Evolutionary conservation across 2,113 vertebrate genomes (phyloP), one percentile per base, ranked within the genome.

Genomic region (Micronycteris hirsuta): DNA sequence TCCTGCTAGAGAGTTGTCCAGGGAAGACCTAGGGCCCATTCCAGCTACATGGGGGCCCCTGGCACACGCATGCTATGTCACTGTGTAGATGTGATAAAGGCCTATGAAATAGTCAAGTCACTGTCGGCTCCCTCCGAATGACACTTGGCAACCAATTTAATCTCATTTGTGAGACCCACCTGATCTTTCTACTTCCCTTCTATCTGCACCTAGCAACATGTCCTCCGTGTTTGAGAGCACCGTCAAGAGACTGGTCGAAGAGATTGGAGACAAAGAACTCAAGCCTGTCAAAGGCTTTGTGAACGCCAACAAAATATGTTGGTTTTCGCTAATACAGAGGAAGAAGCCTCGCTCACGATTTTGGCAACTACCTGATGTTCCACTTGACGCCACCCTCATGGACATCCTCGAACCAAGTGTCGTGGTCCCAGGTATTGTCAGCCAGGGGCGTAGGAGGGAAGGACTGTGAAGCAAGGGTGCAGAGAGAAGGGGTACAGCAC

Each of bases 341-440:
- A 93, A 38, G 36, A 78, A 2, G 11, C 15, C 43, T 70, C 8
- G 0, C 12, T 84, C 36, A 5, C 0, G 0, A n/a, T 61, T 68
- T 26, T 56, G 43, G 82, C 5, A 24, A 61, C 15, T 6, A 14
- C 17, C 65, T 7, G 77, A 88, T 3, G 0, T 38, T 47, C 83
- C 78, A 15, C 31, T 31, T 14, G 43, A 33, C 1, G 12, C 3
- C 14, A 56, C 71, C 26, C 87, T 96, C 65, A 14, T 3, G 67
- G 43, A 96, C 36, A 76, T 96, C 67, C 83, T 89, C 33, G 49
- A 95, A 43, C 26, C 56, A 49, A 58, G 49, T 68, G 7, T 63
- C 54, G 63, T 73, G 36, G 43, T 85, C 43, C 91, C 87, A 93
- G 73, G 95, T 97, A 93, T 4, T 26, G 22, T 31, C 71, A 54